phyloP scores from a whole-genome alignment of 2,888 invertebrate genomes.

The Ectemnius continuus region DNA sequence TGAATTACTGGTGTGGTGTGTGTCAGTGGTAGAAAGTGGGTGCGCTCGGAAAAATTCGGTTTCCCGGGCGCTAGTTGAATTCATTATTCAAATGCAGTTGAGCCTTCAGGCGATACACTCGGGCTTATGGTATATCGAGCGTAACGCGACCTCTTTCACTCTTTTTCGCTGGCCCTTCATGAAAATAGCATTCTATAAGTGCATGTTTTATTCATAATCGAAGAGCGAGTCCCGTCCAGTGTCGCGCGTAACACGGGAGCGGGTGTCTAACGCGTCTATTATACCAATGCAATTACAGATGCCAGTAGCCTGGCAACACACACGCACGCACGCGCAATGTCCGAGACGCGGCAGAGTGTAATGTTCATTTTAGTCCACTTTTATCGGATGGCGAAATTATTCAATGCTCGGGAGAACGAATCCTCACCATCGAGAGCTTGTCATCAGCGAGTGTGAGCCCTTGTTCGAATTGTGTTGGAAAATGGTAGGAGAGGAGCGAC shows the following conservation, averaged over 20 bases:
- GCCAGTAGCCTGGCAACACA: slow-evolving; percentile 9
- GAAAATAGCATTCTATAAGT: slow-evolving; percentile 46
- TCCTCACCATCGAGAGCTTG: background rate
- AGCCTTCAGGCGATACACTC: slow-evolving; percentile 16
- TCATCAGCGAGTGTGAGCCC: too few relatives aligned
- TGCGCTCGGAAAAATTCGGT: slow-evolving; percentile 4
- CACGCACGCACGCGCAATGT: slow-evolving; percentile 1
- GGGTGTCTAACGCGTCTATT: slow-evolving; percentile 41
- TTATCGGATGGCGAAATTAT: slow-evolving; percentile 25
- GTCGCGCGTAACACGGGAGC: slow-evolving; percentile 23
- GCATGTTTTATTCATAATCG: slow-evolving; percentile 58
- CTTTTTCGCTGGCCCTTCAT: too few relatives aligned
- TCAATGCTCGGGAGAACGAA: slow-evolving; percentile 9
- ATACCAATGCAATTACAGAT: slow-evolving; percentile 43
- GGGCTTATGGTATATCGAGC: slow-evolving; percentile 43
- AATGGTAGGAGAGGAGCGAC: too few relatives aligned
- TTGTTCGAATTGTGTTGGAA: too few relatives aligned
- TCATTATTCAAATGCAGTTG: slow-evolving; percentile 38
- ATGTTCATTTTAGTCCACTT: slow-evolving; percentile 28
- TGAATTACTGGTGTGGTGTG: background rate
- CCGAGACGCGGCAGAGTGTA: slow-evolving; percentile 18
- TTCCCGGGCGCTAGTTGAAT: slow-evolving; percentile 15
- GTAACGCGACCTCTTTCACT: slow-evolving; percentile 20
- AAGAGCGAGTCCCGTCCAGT: slow-evolving; percentile 11
- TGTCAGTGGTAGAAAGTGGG: slow-evolving; percentile 8